phyloP scores from a whole-genome alignment of 2,797 vertebrate species.

The Falco novaeseelandiae region DNA sequence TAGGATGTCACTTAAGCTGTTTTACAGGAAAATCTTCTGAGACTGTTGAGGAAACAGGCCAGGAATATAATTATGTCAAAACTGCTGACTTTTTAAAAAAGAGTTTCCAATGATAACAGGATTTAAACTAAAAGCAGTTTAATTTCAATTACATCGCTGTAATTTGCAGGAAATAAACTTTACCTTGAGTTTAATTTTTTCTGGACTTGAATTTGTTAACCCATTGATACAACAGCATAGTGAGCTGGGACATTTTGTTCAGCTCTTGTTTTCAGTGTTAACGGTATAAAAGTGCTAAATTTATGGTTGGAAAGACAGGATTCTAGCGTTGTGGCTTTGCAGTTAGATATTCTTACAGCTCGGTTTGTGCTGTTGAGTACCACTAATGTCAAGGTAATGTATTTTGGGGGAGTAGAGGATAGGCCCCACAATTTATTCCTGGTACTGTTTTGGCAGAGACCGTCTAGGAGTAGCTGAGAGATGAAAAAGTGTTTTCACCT shows the following conservation, averaged over 20 bases:
- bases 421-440: background rate
- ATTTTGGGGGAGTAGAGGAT: background rate
- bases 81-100: conserved; percentile 48
- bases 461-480: background rate
- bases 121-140: conserved; percentile 41
- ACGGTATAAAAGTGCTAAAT: background rate
- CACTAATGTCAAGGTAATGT: background rate
- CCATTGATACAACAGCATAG: background rate
- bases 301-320: background rate
- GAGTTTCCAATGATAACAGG: conserved; percentile 68
- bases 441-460: background rate
- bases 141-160: conserved; percentile 15
- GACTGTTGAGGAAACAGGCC: conserved; percentile 67
- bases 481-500: background rate
- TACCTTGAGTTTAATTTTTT: background rate
- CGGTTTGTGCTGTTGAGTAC: rapidly evolving
- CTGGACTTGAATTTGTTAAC: conserved; percentile 17
- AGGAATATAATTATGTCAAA: conserved; percentile 58
- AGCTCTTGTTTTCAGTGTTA: background rate
- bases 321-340: background rate
- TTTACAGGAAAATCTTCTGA: conserved; percentile 61
- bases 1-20: conserved; percentile 44
- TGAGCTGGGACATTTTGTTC: background rate
- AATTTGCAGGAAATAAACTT: conserved; percentile 33
- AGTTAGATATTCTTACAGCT: background rate